Base-by-base conservation (phyloP, 2,888 invertebrate genomes). In the Phoronis australis region DNA sequence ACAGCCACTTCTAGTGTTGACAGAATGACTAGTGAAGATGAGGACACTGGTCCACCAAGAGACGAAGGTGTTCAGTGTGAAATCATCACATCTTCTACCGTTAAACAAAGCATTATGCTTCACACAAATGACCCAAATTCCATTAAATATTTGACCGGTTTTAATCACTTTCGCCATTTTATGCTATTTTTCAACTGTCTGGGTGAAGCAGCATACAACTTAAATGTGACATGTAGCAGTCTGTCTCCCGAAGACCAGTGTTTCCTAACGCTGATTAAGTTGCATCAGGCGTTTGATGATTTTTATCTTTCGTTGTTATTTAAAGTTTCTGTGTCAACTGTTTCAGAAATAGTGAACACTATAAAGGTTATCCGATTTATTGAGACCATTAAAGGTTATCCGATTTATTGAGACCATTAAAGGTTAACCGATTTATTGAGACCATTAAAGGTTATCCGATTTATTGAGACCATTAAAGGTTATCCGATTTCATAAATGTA, bases 231-330 rank as follows among this genome's bases (percentile, higher is more conserved):
- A 24, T 50, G 46, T 26, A 15, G 1, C 12, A 15, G 24, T 12
- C 20, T 54, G 12, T 12, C 12, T 22, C 50, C 52, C 25, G 25
- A 41, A 23, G 51, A 58, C 45, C 56, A 55, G 26, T 42, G 54
- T 2, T 54, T 60, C 39, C 27, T 60, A 5, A 51, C 54, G 12
- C 23, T 56, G 1, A 53, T 55, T 22, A 61, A 61, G 48, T 27
- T 59, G 15, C 40, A 59, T 22, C 45, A 48, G 27, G 43, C 46
- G n/a, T 57, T 48, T 41, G 50, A 55, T 6, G 55, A 59, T 47
- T 35, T 46, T 42, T 57, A 59, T 45, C 48, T 59, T 1, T 27
- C 37, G 27, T 21, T 52, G 18, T 39, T 51, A 4, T 59, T 59
- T 26, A 26, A 52, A n/a, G 27, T 56, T 1, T 41, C 45, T 37